Evolutionary conservation across 2,888 invertebrate species (phyloP).

Genomic region (Brenthis hecate): DNA sequence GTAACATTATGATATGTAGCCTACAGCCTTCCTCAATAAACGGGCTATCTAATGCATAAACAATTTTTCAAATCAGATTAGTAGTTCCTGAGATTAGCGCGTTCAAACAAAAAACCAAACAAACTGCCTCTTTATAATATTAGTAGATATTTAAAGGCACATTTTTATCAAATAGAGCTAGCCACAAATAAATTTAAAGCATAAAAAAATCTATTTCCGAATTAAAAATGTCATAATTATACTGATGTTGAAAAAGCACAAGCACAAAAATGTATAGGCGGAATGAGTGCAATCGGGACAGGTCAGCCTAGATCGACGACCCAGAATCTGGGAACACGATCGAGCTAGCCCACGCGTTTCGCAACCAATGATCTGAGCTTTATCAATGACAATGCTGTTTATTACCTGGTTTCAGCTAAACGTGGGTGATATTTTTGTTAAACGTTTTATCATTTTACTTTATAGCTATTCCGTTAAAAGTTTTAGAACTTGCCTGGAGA

Average conservation of each 20-base stretch:
- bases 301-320: constrained; percentile 72
- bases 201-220: background rate
- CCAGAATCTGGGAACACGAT: constrained; percentile 55
- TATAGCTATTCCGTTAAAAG: background rate
- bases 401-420: constrained; percentile 25
- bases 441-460: background rate
- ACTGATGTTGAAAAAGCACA: constrained; percentile 23
- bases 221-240: background rate
- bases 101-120: too few relatives aligned
- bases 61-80: too few relatives aligned
- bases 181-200: background rate
- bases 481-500: background rate
- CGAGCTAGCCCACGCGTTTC: constrained; percentile 30
- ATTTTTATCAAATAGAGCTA: too few relatives aligned
- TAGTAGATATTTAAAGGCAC: too few relatives aligned
- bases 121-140: too few relatives aligned
- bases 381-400: constrained; percentile 31
- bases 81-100: too few relatives aligned
- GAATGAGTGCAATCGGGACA: constrained; percentile 54
- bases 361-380: constrained; percentile 14
- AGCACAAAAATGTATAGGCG: constrained; percentile 32
- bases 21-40: too few relatives aligned
- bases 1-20: too few relatives aligned
- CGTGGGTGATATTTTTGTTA: constrained; percentile 15
- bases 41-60: too few relatives aligned